These are phyloP conservation scores for Steromphala cineraria DNA, from an alignment of 2,888 invertebrate species.

Conservation along the genomic window DNA sequence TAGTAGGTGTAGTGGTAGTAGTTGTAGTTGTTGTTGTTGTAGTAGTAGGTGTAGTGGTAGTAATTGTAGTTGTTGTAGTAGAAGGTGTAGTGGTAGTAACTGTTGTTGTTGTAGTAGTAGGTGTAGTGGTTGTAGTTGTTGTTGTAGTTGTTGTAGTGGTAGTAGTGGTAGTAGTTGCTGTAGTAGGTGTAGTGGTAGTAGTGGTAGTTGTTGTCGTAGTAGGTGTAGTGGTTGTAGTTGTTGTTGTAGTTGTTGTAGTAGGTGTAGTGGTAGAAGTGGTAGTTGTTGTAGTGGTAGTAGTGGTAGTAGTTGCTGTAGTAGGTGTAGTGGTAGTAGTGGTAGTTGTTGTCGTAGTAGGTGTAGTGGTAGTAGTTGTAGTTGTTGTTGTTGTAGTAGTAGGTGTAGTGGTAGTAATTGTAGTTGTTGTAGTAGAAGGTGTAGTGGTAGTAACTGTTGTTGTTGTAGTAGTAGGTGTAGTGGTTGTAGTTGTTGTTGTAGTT, in stretches of 20 bases:
- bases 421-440: not conserved
- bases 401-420: not conserved
- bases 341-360: not conserved
- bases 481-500: not conserved
- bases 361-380: too few species aligned
- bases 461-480: too few species aligned
- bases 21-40: slow-evolving; percentile 19
- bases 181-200: not conserved
- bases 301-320: not conserved
- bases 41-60: slow-evolving; percentile 16
- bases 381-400: too few species aligned
- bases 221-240: not conserved
- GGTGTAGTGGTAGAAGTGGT: not conserved
- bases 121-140: not conserved
- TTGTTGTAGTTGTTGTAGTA: not conserved
- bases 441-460: too few species aligned
- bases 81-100: too few species aligned
- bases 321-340: not conserved
- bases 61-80: not conserved
- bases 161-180: too few species aligned
- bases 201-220: too few species aligned
- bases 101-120: not conserved
- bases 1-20: slow-evolving; percentile 20
- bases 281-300: not conserved
- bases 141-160: too few species aligned